Conservation (phyloP, 1,140 invertebrate species). For the Vanessa atalanta region DNA sequence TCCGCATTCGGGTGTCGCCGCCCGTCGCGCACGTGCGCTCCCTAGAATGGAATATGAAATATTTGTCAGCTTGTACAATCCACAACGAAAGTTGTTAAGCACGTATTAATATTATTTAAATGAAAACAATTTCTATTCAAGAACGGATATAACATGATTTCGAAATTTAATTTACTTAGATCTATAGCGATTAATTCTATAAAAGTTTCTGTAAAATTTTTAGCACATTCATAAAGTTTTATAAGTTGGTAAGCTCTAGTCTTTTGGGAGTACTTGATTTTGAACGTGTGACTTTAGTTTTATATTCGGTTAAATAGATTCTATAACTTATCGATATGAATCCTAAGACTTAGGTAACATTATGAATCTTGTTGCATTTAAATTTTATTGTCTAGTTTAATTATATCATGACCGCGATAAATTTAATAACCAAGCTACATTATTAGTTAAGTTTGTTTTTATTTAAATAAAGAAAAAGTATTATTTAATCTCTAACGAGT, state of each 20-base stretch:
- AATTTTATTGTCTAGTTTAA: too few relatives aligned
- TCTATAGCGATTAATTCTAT: background rate
- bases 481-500: too few relatives aligned
- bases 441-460: too few relatives aligned
- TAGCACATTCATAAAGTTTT: background rate
- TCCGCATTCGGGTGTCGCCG: slow-evolving; percentile 52
- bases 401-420: too few relatives aligned
- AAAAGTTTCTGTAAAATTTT: background rate
- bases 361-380: too few relatives aligned
- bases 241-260: background rate
- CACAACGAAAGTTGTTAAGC: slow-evolving; percentile 28
- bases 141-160: background rate
- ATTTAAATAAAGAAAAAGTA: too few relatives aligned
- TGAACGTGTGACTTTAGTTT: background rate
- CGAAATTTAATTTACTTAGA: background rate
- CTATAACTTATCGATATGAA: background rate
- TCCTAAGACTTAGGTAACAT: too few relatives aligned
- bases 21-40: slow-evolving; percentile 53
- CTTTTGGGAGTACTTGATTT: background rate
- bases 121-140: background rate
- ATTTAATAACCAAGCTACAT: too few relatives aligned
- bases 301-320: background rate
- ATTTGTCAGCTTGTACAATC: slow-evolving; percentile 44
- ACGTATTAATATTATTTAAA: slow-evolving; percentile 13
- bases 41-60: slow-evolving; percentile 40